A percentile compares a stretch with the other conserved stretches of the same genome.
phyloP scores from a whole-genome alignment of 2,113 vertebrate genomes.

The Ailurus styani region DNA sequence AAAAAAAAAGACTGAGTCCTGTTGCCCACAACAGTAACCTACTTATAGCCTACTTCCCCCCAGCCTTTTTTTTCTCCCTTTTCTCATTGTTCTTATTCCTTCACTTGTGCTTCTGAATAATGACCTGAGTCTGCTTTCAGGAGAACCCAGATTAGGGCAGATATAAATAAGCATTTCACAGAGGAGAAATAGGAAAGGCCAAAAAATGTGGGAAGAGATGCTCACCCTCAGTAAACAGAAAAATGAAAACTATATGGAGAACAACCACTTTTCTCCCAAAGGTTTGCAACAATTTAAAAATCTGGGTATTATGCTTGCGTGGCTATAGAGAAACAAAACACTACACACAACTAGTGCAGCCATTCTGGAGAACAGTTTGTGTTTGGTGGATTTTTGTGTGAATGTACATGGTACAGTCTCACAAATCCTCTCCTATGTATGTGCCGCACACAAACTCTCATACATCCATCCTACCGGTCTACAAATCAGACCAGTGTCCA shows the following conservation, averaged over 20 bases:
- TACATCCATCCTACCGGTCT: neutral
- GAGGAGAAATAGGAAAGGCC: neutral
- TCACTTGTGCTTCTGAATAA: neutral
- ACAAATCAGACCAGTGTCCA: neutral
- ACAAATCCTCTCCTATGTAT: neutral
- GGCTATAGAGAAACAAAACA: neutral
- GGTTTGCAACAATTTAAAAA: neutral
- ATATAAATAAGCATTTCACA: neutral
- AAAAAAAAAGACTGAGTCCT: neutral
- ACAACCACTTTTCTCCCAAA: neutral
- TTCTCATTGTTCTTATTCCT: neutral
- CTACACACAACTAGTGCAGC: neutral
- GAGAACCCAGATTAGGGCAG: neutral
- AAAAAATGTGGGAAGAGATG: neutral
- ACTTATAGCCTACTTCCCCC: neutral
- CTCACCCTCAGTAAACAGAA: neutral
- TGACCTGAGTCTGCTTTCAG: neutral
- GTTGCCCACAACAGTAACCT: neutral
- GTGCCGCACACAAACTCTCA: neutral
- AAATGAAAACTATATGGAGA: neutral
- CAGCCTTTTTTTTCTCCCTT: neutral
- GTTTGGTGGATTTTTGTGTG: accelerated
- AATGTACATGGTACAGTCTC: neutral
- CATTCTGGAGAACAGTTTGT: neutral
- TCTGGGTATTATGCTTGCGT: neutral